Conservation (phyloP, 2,797 vertebrate species). For the Tragopan temminckii region DNA sequence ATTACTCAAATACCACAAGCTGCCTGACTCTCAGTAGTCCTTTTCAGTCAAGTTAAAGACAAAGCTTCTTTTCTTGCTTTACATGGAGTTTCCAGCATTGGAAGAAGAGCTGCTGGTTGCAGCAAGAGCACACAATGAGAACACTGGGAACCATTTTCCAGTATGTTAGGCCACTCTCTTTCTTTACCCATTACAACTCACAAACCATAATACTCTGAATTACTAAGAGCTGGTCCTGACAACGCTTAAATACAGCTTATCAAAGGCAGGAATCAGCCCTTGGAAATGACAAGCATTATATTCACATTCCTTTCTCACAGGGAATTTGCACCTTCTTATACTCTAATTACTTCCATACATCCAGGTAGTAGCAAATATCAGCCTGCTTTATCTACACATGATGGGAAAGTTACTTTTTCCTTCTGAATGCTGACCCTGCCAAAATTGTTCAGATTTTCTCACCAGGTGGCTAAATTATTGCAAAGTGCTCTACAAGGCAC, state of each 20-base stretch:
- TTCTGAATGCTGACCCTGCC: constrained; percentile 7
- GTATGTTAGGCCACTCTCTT: neutral
- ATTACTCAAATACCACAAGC: neutral
- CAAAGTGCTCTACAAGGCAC: neutral
- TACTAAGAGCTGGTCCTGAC: neutral
- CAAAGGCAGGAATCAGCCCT: neutral
- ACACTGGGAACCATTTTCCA: neutral
- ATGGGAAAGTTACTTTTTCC: neutral
- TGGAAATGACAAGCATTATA: neutral
- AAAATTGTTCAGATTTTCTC: constrained; percentile 15
- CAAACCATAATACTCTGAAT: neutral
- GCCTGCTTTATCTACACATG: constrained; percentile 19
- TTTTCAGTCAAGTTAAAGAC: neutral
- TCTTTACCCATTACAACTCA: neutral
- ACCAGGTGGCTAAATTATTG: constrained; percentile 13
- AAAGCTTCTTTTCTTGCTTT: neutral
- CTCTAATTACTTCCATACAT: constrained; percentile 15
- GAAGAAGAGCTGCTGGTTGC: neutral
- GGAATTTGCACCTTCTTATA: constrained; percentile 32
- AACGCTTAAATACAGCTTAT: neutral
- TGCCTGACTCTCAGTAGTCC: neutral
- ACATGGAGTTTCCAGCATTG: neutral
- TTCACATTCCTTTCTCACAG: neutral
- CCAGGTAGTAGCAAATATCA: constrained; percentile 38
- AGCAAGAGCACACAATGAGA: neutral